phyloP scores from a whole-genome alignment of 2,888 invertebrate genomes.

The Folsomia candida region DNA sequence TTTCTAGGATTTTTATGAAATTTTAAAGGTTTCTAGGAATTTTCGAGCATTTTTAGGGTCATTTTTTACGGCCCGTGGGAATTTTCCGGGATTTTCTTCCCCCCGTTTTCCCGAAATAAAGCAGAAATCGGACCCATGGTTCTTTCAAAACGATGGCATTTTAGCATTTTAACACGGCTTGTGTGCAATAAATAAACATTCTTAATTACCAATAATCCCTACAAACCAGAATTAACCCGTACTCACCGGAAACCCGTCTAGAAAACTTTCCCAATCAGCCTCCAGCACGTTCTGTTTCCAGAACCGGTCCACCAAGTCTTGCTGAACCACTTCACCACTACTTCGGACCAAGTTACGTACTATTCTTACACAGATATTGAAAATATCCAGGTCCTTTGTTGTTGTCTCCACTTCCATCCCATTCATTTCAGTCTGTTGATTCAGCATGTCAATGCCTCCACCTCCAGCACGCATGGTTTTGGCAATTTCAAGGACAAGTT shows the following conservation, averaged over 20 bases:
- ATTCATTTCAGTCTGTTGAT: not conserved
- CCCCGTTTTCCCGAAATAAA: too few species aligned
- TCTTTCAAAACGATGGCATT: too few species aligned
- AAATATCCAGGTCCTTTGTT: not conserved
- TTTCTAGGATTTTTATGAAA: too few species aligned
- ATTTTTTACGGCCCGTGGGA: too few species aligned
- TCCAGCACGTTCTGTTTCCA: slow-evolving; percentile 25
- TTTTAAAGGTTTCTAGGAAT: too few species aligned
- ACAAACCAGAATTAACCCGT: not conserved
- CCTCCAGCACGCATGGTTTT: not conserved
- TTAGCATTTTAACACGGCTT: too few species aligned
- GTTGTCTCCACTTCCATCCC: not conserved
- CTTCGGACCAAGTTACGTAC: slow-evolving; percentile 26
- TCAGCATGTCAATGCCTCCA: not conserved
- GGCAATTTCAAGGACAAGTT: not conserved
- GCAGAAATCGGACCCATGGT: too few species aligned
- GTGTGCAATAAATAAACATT: too few species aligned
- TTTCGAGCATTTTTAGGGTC: too few species aligned
- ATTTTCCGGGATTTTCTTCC: too few species aligned
- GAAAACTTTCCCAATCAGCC: not conserved
- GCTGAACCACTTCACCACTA: slow-evolving; percentile 17
- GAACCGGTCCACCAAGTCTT: slow-evolving; percentile 15
- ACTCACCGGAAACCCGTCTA: slow-evolving; percentile 24
- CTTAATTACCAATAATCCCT: not conserved
- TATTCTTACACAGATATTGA: slow-evolving; percentile 8